These are phyloP conservation scores for Samia ricini DNA, from an alignment of 1,140 invertebrate genomes.

Conservation along the genomic window DNA sequence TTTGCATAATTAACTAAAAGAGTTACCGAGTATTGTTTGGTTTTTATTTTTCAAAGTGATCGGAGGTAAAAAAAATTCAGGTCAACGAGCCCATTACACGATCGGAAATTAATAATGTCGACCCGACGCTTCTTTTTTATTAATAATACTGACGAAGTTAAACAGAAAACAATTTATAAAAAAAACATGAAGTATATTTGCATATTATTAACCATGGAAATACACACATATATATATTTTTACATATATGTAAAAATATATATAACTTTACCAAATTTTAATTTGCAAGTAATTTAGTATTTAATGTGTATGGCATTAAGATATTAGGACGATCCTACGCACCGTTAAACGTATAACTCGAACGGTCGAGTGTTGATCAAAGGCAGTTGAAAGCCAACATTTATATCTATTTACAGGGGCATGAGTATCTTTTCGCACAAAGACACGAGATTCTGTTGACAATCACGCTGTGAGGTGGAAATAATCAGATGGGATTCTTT, in stretches of 20 bases:
- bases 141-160: too few relatives aligned
- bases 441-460: conserved; percentile 16
- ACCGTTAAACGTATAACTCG: conserved; percentile 47
- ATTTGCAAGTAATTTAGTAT: not conserved
- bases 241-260: too few relatives aligned
- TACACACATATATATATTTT: too few relatives aligned
- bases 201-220: not conserved
- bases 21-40: not conserved
- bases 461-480: conserved; percentile 3
- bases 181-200: too few relatives aligned
- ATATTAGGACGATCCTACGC: conserved; percentile 46
- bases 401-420: conserved; percentile 5
- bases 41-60: not conserved
- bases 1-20: conserved; percentile 22
- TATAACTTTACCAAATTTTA: too few relatives aligned
- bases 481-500: not conserved
- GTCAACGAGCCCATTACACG: too few relatives aligned
- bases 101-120: too few relatives aligned
- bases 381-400: not conserved
- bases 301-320: conserved; percentile 58
- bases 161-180: too few relatives aligned
- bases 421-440: conserved; percentile 11
- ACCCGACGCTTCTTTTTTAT: too few relatives aligned
- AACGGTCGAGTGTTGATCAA: conserved; percentile 19
- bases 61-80: not conserved